These are phyloP conservation scores for Galaxea fascicularis DNA, from an alignment of 92 coral and sea anemone species.

Conservation along the genomic window DNA sequence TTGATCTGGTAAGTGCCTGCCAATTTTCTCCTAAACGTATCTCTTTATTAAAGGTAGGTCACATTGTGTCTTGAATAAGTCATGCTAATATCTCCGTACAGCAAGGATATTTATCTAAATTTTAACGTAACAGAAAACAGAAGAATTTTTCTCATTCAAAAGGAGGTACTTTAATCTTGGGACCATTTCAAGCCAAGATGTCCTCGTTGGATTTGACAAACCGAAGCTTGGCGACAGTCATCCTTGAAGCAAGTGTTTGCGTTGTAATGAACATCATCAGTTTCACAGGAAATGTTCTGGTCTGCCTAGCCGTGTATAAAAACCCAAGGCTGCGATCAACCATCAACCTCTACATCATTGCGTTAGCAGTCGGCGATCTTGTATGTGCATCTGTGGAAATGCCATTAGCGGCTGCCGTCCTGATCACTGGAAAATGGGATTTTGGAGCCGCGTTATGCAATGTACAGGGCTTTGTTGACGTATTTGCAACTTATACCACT, in stretches of 20 bases:
- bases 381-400: conserved; percentile 70
- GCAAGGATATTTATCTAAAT: no score
- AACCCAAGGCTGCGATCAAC: conserved; percentile 72
- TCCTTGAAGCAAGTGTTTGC: conserved; percentile 48
- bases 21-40: no score
- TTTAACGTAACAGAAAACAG: no score
- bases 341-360: conserved; percentile 71
- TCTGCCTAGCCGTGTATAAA: conserved; percentile 73
- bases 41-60: no score
- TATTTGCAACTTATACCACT: conserved; percentile 65
- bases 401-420: conserved; percentile 65
- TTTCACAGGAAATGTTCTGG: conserved; percentile 67
- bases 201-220: conserved; percentile 24
- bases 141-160: no score
- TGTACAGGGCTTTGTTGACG: conserved; percentile 67
- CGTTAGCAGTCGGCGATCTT: conserved; percentile 80
- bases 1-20: no score
- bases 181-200: not conserved
- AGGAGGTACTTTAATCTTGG: not conserved
- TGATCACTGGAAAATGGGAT: conserved; percentile 59
- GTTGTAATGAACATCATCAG: conserved; percentile 53
- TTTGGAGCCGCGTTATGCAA: conserved; percentile 65
- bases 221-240: conserved; percentile 38
- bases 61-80: no score
- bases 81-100: no score